phyloP scores from a whole-genome alignment of 2,797 vertebrate species.

The Bufotes viridis region DNA sequence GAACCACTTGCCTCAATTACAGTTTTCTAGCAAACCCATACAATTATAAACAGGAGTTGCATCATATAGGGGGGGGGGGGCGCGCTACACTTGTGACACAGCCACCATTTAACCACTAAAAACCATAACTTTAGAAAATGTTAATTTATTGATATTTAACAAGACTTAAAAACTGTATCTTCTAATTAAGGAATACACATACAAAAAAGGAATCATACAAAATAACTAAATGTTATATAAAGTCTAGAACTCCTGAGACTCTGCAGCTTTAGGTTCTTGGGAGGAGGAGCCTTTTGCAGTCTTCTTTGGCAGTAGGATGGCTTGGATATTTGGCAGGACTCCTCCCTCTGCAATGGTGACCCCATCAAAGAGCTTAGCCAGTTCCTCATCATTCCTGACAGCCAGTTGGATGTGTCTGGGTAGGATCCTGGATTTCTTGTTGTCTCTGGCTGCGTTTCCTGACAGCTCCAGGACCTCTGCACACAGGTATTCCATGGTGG shows the following conservation, averaged over 20 bases:
- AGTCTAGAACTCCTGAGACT: constrained; percentile 30
- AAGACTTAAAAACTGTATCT: background rate
- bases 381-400: constrained; percentile 78
- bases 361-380: constrained; percentile 70
- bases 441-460: constrained; percentile 84
- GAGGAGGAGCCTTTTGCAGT: constrained; percentile 50
- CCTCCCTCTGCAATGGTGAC: constrained; percentile 79
- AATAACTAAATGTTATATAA: background rate
- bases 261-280: constrained; percentile 13
- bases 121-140: too few species aligned
- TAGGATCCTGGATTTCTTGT: constrained; percentile 75
- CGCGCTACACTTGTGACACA: too few species aligned
- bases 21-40: too few species aligned
- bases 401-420: constrained; percentile 81
- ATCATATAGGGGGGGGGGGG: too few species aligned
- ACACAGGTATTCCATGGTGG: constrained; percentile 86
- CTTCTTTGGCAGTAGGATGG: constrained; percentile 74
- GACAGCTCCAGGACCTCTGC: constrained; percentile 88
- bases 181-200: background rate
- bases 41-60: too few species aligned
- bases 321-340: constrained; percentile 77
- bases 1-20: too few species aligned
- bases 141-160: background rate
- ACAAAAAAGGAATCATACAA: background rate
- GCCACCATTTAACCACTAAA: too few species aligned